Percentiles rank a stretch among this genome's conserved stretches.
These are phyloP conservation scores for Pelmatolapia mariae DNA, from an alignment of 2,113 vertebrate genomes.

Conservation along the genomic window DNA sequence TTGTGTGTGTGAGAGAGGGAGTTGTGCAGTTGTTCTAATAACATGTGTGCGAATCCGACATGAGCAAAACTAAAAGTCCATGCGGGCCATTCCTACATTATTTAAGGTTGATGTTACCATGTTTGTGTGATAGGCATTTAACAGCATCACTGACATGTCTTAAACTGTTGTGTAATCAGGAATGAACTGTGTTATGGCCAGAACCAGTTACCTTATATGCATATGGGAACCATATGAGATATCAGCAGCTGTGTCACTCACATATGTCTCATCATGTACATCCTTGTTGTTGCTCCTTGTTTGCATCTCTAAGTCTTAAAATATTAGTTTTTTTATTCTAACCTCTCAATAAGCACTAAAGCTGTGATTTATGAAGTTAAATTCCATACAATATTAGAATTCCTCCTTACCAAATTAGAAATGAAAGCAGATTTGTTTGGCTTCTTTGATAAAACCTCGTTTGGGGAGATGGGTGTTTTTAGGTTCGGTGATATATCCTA, in stretches of 20 bases:
- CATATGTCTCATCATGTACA: neutral
- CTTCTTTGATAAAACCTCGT: neutral
- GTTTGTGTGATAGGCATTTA: neutral
- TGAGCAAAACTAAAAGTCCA: neutral
- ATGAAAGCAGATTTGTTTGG: neutral
- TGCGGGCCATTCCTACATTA: neutral
- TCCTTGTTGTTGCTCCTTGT: neutral
- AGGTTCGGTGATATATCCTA: neutral
- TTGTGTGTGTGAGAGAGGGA: neutral
- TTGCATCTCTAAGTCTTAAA: neutral
- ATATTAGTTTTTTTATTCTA: neutral
- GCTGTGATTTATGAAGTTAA: neutral
- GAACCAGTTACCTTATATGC: neutral
- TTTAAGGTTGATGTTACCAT: neutral
- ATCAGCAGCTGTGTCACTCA: neutral
- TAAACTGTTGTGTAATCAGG: neutral
- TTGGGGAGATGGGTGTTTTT: neutral
- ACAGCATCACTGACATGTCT: neutral
- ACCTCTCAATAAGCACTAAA: neutral
- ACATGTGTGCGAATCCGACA: too few relatives aligned
- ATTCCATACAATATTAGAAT: neutral
- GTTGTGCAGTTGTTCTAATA: neutral
- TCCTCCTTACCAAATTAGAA: neutral
- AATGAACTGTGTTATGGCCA: neutral
- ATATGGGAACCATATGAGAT: neutral